Evolutionary conservation across 2,113 vertebrate genomes (phyloP), one percentile per base, ranked within the genome.

Genomic region (Propithecus coquereli): DNA sequence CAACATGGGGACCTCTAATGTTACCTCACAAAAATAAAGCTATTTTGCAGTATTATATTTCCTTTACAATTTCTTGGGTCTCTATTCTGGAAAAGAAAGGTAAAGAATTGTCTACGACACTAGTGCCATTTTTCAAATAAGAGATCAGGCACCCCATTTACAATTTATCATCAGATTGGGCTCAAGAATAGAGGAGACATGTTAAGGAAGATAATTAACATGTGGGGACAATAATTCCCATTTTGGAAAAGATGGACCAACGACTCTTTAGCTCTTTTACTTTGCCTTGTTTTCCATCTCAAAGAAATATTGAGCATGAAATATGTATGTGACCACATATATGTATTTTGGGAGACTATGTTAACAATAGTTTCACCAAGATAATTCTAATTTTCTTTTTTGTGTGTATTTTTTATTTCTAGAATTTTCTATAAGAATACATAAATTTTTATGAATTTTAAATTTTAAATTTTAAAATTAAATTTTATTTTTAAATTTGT

Each of bases 21-120:
- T 80, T 89, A 71, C 40, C 76, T 89, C 91, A 65, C 85, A 65
- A 66, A 94, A 92, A 92, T 79, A 91, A 96, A 83, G 73, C 59
- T 73, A 8, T 65, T 87, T 59, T 87, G 74, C 91, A 86, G 66
- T 66, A 47, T 68, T 37, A 18, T 73, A n/a, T 77, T 94, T 59
- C 77, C 57, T 80, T 96, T 40, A 59, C 34, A 63, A 71, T 84
- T 74, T 90, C 74, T 65, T 81, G 65, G 83, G 59, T 85, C 84
- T 94, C 94, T 79, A 16, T 50, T 94, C 76, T 87, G 47, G 63
- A 94, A 91, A 91, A 85, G 71, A 94, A 94, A 95, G 88, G 59
- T 65, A 71, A 93, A 32, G 59, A 68, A 43, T 76, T 87, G 66
- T 34, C 74, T 87, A 54, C 37, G 87, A 52, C 22, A 79, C 45